phyloP scores from a whole-genome alignment of 2,888 invertebrate species.

The Reticulitermes lucifugus region DNA sequence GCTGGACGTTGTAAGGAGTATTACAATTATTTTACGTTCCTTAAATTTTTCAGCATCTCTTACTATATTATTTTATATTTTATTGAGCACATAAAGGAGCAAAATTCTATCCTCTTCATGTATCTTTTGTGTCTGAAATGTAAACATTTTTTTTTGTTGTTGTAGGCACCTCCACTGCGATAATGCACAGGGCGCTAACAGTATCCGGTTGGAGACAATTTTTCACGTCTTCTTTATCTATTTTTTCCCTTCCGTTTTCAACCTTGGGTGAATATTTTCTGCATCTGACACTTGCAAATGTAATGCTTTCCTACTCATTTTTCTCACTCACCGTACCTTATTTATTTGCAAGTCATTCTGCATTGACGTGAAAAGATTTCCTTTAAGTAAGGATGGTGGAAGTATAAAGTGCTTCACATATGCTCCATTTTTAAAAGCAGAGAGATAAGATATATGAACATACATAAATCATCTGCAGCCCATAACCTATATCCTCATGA shows the following conservation, averaged over 20 bases:
- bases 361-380: constrained; percentile 42
- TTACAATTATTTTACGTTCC: too few relatives aligned
- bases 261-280: constrained; percentile 38
- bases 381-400: constrained; percentile 11
- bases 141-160: not conserved
- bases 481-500: not conserved
- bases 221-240: constrained; percentile 26
- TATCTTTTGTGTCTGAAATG: not conserved
- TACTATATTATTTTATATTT: not conserved
- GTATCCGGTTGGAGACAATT: constrained; percentile 21
- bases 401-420: not conserved
- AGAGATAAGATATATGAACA: constrained; percentile 9
- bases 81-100: not conserved
- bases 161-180: not conserved
- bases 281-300: constrained; percentile 41
- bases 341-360: constrained; percentile 41
- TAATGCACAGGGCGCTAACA: constrained; percentile 13
- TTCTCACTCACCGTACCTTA: constrained; percentile 26
- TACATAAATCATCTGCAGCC: not conserved
- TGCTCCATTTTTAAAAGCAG: constrained; percentile 15
- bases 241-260: constrained; percentile 1
- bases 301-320: constrained; percentile 37
- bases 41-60: too few relatives aligned
- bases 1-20: too few relatives aligned
- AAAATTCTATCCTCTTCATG: not conserved